A percentile compares a stretch with the other conserved stretches of the same genome.
These are phyloP conservation scores for Rattus rattus DNA, from an alignment of 2,113 vertebrate species.

Conservation along the genomic window DNA sequence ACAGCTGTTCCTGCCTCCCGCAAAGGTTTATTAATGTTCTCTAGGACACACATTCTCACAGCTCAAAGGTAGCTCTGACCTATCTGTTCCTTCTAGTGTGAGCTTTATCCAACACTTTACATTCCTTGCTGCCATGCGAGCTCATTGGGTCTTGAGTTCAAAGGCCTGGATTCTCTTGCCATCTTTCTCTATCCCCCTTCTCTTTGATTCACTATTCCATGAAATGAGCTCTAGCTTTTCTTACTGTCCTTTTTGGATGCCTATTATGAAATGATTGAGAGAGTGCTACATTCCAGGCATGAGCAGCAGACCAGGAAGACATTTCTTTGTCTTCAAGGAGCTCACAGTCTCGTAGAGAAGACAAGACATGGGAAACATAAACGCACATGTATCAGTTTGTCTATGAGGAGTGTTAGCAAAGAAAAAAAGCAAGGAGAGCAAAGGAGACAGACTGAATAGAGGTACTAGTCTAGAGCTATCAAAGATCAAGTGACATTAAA, in stretches of 20 bases:
- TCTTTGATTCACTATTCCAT: not conserved
- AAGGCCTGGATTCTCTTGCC: slow-evolving; percentile 19
- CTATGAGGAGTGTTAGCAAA: slow-evolving; percentile 34
- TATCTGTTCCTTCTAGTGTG: not conserved
- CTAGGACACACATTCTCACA: slow-evolving; percentile 17
- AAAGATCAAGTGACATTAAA: slow-evolving; percentile 43
- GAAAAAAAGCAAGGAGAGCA: not conserved
- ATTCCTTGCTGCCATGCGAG: not conserved
- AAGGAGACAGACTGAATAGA: slow-evolving; percentile 4
- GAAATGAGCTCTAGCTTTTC: slow-evolving; percentile 41
- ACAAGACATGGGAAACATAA: slow-evolving; percentile 29
- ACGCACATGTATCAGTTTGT: not conserved
- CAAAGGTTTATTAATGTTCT: slow-evolving; percentile 27
- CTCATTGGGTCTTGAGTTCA: slow-evolving; percentile 42
- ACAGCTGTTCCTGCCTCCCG: not conserved
- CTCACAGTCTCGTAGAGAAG: slow-evolving; percentile 32
- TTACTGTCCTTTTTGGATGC: not conserved
- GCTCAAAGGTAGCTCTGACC: slow-evolving; percentile 45
- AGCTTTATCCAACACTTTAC: slow-evolving; percentile 32
- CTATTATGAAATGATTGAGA: not conserved
- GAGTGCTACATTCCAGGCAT: not conserved
- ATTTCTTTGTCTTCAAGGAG: not conserved
- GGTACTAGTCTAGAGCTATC: not conserved
- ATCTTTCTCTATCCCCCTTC: not conserved
- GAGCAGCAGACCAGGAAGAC: slow-evolving; percentile 21